These are phyloP conservation scores for Musca vetustissima DNA, from an alignment of 1,140 invertebrate genomes.

Conservation along the genomic window DNA sequence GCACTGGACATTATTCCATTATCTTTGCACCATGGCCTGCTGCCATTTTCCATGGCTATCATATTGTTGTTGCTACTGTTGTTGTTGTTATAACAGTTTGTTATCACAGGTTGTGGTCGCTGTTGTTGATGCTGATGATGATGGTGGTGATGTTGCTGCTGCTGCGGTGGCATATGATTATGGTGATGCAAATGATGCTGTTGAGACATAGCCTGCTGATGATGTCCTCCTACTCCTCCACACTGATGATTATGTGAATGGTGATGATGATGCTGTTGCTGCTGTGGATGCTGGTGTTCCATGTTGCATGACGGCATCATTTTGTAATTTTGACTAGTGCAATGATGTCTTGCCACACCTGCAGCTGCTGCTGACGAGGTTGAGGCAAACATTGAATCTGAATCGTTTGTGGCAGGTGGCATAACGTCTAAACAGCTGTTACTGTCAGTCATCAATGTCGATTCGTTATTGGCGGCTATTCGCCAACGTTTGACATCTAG, in stretches of 20 bases:
- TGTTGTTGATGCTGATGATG: conserved; percentile 22
- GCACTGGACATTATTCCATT: conserved; percentile 16
- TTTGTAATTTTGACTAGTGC: not conserved
- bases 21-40: conserved; percentile 21
- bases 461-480: conserved; percentile 43
- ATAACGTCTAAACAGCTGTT: conserved; percentile 32
- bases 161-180: conserved; percentile 35
- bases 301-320: conserved; percentile 1
- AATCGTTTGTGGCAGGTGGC: no score
- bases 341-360: not conserved
- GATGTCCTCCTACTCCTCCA: conserved; percentile 35
- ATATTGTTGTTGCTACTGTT: conserved; percentile 29
- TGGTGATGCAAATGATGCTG: conserved; percentile 30
- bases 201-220: conserved; percentile 53
- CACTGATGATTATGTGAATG: conserved; percentile 28
- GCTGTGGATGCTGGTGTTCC: conserved; percentile 29
- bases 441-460: conserved; percentile 14
- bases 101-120: conserved; percentile 8
- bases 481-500: conserved; percentile 50
- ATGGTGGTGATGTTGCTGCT: conserved; percentile 19
- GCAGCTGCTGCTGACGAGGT: no score
- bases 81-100: conserved; percentile 29
- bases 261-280: conserved; percentile 34
- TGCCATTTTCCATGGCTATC: conserved; percentile 17
- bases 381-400: no score